Conservation (phyloP, 2,888 invertebrate species). For the Aromia moschata region DNA sequence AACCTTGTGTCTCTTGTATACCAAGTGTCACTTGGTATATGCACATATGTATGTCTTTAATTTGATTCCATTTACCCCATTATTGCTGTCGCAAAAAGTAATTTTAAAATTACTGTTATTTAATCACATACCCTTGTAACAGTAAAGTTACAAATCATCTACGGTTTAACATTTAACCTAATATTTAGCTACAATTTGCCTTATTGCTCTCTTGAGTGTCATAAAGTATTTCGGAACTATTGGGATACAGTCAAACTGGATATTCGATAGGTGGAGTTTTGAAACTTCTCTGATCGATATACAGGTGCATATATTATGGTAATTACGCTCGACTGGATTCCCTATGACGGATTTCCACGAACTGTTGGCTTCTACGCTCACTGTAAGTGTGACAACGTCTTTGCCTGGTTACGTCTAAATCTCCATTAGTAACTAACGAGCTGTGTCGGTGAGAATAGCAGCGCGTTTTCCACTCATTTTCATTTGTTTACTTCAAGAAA, state of each 20-base stretch:
- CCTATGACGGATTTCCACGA: neutral
- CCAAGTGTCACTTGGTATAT: too few species aligned
- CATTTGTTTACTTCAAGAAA: too few species aligned
- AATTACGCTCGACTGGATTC: neutral
- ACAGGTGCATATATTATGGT: neutral
- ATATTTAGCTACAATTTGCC: too few species aligned
- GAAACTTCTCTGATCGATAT: neutral
- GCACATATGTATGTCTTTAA: too few species aligned
- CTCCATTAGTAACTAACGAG: neutral
- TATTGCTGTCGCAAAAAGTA: too few species aligned
- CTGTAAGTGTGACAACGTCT: neutral
- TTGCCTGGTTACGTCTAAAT: neutral
- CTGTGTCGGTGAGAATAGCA: neutral
- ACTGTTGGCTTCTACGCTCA: neutral
- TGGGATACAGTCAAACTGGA: neutral
- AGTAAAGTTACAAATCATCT: too few species aligned
- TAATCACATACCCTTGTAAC: too few species aligned
- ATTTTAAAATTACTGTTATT: too few species aligned
- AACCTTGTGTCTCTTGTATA: too few species aligned
- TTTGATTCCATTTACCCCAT: too few species aligned
- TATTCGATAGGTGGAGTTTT: neutral
- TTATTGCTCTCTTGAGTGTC: too few species aligned
- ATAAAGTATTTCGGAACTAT: neutral
- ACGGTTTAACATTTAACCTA: too few species aligned
- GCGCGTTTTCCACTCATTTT: neutral